phyloP scores from a whole-genome alignment of 2,113 vertebrate genomes.

The Vulpes vulpes region DNA sequence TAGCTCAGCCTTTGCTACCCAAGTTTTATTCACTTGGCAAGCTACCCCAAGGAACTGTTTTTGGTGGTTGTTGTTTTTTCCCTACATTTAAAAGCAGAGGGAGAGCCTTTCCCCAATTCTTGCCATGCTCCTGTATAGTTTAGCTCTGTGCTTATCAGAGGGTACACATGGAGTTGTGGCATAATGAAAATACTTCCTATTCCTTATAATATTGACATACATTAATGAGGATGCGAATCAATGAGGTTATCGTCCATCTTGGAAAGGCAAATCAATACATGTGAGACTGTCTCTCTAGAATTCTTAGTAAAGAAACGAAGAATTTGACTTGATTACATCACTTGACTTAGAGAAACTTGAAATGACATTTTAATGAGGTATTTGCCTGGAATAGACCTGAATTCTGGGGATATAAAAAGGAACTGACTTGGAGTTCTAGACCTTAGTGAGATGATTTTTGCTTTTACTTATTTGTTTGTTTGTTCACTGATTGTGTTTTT shows the following conservation, averaged over 20 bases:
- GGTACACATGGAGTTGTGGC: neutral
- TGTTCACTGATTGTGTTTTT: neutral
- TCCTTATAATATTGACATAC: neutral
- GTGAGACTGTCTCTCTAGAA: neutral
- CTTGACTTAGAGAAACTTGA: neutral
- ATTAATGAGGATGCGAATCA: neutral
- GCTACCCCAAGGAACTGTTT: neutral
- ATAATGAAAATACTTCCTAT: neutral
- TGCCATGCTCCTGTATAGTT: neutral
- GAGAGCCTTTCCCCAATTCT: neutral
- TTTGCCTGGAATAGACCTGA: neutral
- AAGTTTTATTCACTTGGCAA: neutral
- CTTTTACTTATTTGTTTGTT: neutral
- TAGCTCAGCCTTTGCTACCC: neutral
- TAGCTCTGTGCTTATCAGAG: neutral
- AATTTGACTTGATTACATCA: neutral
- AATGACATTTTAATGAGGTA: neutral
- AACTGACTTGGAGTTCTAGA: neutral
- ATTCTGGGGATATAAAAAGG: neutral
- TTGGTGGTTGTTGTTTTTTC: neutral
- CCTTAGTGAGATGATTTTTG: neutral
- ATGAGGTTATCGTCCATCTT: neutral
- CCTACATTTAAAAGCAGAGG: neutral
- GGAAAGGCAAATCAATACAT: neutral
- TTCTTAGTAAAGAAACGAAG: neutral